Evolutionary conservation across 1,140 invertebrate genomes (phyloP).

Genomic region (Euwallacea similis): DNA sequence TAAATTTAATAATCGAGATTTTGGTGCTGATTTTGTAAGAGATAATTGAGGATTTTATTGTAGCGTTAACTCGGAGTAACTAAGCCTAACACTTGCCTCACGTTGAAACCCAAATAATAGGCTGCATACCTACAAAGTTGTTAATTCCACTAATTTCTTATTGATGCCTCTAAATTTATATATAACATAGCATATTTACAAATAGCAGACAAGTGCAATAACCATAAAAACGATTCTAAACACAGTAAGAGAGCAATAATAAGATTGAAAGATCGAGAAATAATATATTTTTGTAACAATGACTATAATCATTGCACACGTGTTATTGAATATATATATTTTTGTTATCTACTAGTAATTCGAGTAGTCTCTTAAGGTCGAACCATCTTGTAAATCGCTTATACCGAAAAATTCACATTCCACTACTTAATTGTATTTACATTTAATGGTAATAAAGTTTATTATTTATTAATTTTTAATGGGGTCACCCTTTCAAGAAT

Average conservation of each 20-base stretch:
- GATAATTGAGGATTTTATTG: slow-evolving; percentile 14
- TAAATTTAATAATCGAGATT: slow-evolving; percentile 23
- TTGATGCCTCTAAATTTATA: slow-evolving; percentile 1
- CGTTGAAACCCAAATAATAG: background rate
- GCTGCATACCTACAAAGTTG: background rate
- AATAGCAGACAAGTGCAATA: slow-evolving; percentile 31
- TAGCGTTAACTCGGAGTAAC: slow-evolving; percentile 2
- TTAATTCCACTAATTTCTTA: slow-evolving; percentile 1
- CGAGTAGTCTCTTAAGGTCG: slow-evolving; percentile 16
- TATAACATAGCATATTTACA: background rate
- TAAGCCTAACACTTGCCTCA: slow-evolving; percentile 30
- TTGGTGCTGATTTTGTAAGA: slow-evolving; percentile 30
- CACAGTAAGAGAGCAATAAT: slow-evolving; percentile 1
- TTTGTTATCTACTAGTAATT: slow-evolving; percentile 38
- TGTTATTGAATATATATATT: slow-evolving; percentile 30
- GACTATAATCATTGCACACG: slow-evolving; percentile 23
- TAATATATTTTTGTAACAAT: slow-evolving; percentile 33
- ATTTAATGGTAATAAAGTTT: slow-evolving; percentile 36
- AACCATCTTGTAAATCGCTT: slow-evolving; percentile 34
- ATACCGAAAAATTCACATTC: slow-evolving; percentile 26
- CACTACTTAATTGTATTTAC: slow-evolving; percentile 29
- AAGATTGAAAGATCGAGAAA: slow-evolving; percentile 11
- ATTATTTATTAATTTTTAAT: slow-evolving; percentile 17
- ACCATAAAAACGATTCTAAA: slow-evolving; percentile 23
- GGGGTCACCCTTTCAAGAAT: no score